Conservation (phyloP, 2,888 invertebrate species). For the Griposia aprilina region DNA sequence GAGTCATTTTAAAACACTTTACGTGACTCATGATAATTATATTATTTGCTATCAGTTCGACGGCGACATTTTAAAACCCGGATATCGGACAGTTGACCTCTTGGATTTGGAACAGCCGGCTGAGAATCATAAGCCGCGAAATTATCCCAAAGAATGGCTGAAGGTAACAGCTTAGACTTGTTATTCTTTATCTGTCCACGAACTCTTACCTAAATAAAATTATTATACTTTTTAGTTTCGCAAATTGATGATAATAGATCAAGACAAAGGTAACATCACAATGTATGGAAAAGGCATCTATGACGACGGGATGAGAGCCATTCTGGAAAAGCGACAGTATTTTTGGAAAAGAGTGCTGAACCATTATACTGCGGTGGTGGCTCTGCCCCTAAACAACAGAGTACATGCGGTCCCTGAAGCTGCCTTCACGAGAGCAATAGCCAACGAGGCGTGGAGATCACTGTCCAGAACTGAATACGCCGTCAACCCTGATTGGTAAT, state of each 20-base stretch:
- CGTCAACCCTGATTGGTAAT: conserved; percentile 86
- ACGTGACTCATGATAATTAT: conserved; percentile 26
- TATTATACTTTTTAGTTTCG: conserved; percentile 77
- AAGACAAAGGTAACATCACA: conserved; percentile 76
- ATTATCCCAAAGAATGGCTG: conserved; percentile 83
- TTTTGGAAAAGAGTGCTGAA: conserved; percentile 83
- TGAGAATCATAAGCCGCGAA: conserved; percentile 76
- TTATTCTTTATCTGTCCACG: conserved; percentile 19
- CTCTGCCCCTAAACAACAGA: conserved; percentile 79
- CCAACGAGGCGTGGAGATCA: conserved; percentile 78
- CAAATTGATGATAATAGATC: conserved; percentile 77
- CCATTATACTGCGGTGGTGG: conserved; percentile 85
- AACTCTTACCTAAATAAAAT: neutral
- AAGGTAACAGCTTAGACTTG: conserved; percentile 73
- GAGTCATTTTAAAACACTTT: conserved; percentile 34
- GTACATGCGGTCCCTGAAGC: conserved; percentile 76
- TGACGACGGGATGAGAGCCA: conserved; percentile 82
- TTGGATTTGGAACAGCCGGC: conserved; percentile 86
- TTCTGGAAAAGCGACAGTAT: conserved; percentile 81
- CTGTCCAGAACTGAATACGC: conserved; percentile 80
- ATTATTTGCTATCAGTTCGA: conserved; percentile 79
- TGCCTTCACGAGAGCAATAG: conserved; percentile 79
- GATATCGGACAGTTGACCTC: conserved; percentile 87
- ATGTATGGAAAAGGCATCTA: conserved; percentile 82
- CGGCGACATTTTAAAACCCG: conserved; percentile 85